A percentile compares a stretch with the other conserved stretches of the same genome.
Conservation (phyloP, 2,797 vertebrate genomes). For the Ibycter americanus region DNA sequence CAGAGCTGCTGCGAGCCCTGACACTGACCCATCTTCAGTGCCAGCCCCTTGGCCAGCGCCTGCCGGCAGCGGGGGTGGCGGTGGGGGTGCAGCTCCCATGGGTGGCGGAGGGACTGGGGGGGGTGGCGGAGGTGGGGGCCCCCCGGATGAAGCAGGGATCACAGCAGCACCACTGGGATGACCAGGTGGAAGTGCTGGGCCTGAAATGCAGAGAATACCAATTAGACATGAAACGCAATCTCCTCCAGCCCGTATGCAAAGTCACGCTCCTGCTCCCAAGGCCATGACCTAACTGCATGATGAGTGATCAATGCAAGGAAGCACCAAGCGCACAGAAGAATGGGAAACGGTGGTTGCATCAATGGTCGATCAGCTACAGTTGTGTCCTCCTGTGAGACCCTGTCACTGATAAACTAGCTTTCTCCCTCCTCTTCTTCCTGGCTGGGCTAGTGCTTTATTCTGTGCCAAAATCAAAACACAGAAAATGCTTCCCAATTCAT, state of each 20-base stretch:
- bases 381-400: background rate
- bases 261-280: fast-evolving
- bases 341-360: background rate
- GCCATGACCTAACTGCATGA: background rate
- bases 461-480: background rate
- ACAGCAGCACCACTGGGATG: conserved; percentile 84
- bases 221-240: fast-evolving
- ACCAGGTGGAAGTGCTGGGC: conserved; percentile 87
- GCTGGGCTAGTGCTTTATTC: background rate
- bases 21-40: conserved; percentile 82
- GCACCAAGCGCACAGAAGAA: background rate
- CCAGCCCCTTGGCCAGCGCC: conserved; percentile 76
- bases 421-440: background rate
- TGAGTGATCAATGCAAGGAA: background rate
- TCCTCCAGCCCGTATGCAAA: background rate
- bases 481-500: fast-evolving
- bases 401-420: background rate
- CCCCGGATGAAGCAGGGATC: conserved; percentile 79
- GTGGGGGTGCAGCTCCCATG: conserved; percentile 77
- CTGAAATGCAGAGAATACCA: conserved; percentile 71
- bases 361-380: background rate
- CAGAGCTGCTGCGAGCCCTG: conserved; percentile 93
- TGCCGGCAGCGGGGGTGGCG: conserved; percentile 84
- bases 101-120: conserved; percentile 83
- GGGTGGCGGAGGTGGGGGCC: conserved; percentile 85